phyloP scores from a whole-genome alignment of 2,888 invertebrate genomes.

The Tolmerus cingulatus region DNA sequence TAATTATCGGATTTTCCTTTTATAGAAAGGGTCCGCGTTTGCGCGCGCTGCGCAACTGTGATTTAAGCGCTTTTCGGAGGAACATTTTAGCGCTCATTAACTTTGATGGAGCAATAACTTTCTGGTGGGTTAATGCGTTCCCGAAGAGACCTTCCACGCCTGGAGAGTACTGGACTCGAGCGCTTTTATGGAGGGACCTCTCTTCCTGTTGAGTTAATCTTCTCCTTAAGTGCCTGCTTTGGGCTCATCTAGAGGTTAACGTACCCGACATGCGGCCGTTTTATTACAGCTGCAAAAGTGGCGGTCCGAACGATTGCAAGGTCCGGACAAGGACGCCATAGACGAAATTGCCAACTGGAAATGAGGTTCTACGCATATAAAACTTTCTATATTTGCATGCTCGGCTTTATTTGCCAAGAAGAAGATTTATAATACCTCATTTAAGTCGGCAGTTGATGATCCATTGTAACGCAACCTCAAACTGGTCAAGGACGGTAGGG shows the following conservation, averaged over 20 bases:
- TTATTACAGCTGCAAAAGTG: background rate
- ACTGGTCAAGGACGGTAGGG: background rate
- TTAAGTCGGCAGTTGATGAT: background rate
- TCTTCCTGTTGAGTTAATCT: background rate
- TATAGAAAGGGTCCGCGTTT: conserved; percentile 1
- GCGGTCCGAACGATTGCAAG: background rate
- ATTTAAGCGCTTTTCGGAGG: background rate
- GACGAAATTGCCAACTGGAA: background rate
- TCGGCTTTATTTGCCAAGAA: background rate
- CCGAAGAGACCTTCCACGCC: background rate
- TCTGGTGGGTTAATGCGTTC: background rate
- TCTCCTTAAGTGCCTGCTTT: background rate
- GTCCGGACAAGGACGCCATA: background rate
- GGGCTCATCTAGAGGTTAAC: background rate
- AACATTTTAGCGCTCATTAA: conserved; percentile 20
- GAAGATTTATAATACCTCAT: background rate
- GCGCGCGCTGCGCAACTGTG: background rate
- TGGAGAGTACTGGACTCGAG: background rate
- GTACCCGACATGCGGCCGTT: background rate
- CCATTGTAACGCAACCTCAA: background rate
- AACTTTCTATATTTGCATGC: background rate
- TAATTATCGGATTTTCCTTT: background rate
- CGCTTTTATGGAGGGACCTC: background rate
- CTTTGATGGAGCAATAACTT: conserved; percentile 21
- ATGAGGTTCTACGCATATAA: background rate